Evolutionary conservation across 2,797 vertebrate species (phyloP).

Genomic region (Florisuga fusca): DNA sequence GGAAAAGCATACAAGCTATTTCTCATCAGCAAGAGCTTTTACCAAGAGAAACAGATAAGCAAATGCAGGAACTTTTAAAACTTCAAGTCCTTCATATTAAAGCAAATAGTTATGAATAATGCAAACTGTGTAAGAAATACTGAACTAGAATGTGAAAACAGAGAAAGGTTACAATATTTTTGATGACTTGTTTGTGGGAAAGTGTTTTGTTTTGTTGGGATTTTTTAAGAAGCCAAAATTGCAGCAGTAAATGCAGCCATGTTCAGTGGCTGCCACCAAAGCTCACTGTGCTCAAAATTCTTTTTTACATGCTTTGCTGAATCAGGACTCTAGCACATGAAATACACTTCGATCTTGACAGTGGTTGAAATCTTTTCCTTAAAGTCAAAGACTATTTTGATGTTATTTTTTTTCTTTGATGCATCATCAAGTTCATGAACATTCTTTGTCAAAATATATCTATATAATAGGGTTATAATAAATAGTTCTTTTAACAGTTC

Average conservation of each 20-base stretch:
- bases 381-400: conserved; percentile 1
- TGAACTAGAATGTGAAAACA: conserved; percentile 7
- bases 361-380: conserved; percentile 8
- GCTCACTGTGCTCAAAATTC: neutral
- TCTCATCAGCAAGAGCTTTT: conserved; percentile 26
- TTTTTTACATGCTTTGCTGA: conserved; percentile 41
- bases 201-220: neutral
- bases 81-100: conserved; percentile 64
- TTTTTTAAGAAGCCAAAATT: conserved; percentile 23
- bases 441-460: conserved; percentile 40
- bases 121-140: conserved; percentile 51
- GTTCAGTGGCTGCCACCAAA: conserved; percentile 24
- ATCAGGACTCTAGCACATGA: neutral
- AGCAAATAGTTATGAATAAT: conserved; percentile 70
- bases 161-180: conserved; percentile 33
- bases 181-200: neutral
- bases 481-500: conserved; percentile 56
- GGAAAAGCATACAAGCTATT: conserved; percentile 42
- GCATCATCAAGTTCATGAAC: conserved; percentile 27
- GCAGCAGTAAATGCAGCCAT: conserved; percentile 29
- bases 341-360: conserved; percentile 34
- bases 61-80: conserved; percentile 73
- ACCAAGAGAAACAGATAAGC: conserved; percentile 51
- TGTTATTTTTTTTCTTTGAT: conserved; percentile 9
- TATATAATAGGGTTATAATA: conserved; percentile 31